Evolutionary conservation across 2,113 vertebrate genomes (phyloP).

Genomic region (Hylia prasina): DNA sequence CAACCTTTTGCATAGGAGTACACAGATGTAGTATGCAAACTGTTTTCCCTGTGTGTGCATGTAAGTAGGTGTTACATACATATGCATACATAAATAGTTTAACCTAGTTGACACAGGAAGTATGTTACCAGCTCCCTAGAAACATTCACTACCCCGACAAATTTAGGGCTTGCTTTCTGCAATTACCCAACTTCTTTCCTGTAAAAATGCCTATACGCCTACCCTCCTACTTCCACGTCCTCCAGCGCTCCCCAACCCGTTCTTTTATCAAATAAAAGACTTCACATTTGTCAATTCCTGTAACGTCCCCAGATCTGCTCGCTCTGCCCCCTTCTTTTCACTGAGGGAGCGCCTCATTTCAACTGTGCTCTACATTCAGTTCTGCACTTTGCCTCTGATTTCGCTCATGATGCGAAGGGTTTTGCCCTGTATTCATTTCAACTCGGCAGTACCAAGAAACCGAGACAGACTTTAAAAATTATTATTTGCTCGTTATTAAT

Average conservation of each 20-base stretch:
- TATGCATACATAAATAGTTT: not conserved
- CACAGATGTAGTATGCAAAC: not conserved
- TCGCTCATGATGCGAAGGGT: not conserved
- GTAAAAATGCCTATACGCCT: not conserved
- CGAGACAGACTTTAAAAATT: not conserved
- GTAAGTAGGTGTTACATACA: not conserved
- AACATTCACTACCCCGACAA: not conserved
- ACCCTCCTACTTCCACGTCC: not conserved
- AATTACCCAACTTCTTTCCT: constrained; percentile 8
- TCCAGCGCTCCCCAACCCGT: not conserved
- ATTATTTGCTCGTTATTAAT: not conserved
- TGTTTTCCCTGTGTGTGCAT: not conserved
- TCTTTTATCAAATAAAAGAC: not conserved
- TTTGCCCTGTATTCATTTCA: not conserved
- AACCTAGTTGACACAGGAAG: not conserved
- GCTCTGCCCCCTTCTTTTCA: not conserved
- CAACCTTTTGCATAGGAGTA: constrained; percentile 28
- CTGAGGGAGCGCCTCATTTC: not conserved
- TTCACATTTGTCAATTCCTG: not conserved
- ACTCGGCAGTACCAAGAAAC: not conserved
- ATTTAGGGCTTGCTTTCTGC: not conserved
- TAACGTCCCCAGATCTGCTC: not conserved
- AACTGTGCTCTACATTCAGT: constrained; percentile 32
- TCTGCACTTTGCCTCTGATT: constrained; percentile 28
- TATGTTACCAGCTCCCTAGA: not conserved